Base-by-base conservation (phyloP, 2,113 vertebrate genomes). In the Salvelinus fontinalis region DNA sequence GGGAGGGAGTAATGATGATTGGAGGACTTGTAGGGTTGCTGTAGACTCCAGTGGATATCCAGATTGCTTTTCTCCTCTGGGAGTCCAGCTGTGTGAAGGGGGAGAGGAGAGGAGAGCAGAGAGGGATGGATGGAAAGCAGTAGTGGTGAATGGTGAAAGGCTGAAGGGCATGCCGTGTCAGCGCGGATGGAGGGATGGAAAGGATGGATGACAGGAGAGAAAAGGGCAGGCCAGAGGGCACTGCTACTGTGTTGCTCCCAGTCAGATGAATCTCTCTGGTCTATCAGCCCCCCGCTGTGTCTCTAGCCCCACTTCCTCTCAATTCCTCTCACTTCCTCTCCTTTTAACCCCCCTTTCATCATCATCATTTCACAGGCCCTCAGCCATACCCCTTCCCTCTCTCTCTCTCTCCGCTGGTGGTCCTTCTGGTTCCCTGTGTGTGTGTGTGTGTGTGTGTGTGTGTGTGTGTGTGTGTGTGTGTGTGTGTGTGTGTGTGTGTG, bases 261-360 rank as follows among this genome's bases (percentile, higher is more conserved):
- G 67, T 39, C 5, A 39, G 39, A 39, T 39, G 16, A 69, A 39
- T 39, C 20, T 57, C 62, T 65, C 18, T 24, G 34, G 34, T 34
- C 34, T 34, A 34, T 34, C 34, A 34, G 34, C 34, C 34, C 62
- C 9, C 22, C 1, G 4, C 18, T 65, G 18, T 65, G 62, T 65
- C 18, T 22, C 18, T 22, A 20, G 9, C 18, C 9, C 18, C 22
- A 20, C 62, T 22, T n/a, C 8, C 62, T 65, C 62, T 64, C 29
- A 29, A 3, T 29, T 27, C 27, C 27, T 27, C 27, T 29, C n/a
- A n/a, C 62, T 65, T n/a, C 22, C 89, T 87, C 88, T 68, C 75
- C 77, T 85, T 44, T 71, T 77, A 75, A 62, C 59, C 48, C 49
- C 18, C 20, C 44, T 49, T 7, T 18, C 68, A 20, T 39, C 20